Evolutionary conservation across 1,140 invertebrate genomes (phyloP).

Genomic region (Atta texana): DNA sequence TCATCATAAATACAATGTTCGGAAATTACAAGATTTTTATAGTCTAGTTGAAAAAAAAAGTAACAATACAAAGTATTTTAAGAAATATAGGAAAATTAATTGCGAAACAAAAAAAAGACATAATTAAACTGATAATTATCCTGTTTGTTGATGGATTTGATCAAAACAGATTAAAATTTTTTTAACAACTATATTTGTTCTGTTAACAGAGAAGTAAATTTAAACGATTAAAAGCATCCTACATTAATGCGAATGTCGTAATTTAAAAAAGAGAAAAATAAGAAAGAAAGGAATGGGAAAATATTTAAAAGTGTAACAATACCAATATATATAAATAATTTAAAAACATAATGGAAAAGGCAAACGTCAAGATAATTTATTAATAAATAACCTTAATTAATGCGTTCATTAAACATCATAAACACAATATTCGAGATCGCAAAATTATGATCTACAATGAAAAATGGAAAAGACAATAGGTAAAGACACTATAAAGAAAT

Average conservation of each 20-base stretch:
- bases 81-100: background rate
- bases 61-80: background rate
- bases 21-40: background rate
- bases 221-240: background rate
- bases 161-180: background rate
- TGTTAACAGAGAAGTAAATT: background rate
- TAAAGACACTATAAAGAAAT: background rate
- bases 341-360: background rate
- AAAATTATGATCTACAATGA: background rate
- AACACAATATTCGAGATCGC: background rate
- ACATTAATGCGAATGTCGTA: background rate
- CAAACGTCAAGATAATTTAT: background rate
- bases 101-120: background rate
- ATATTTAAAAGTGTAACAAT: background rate
- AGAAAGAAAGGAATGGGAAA: background rate
- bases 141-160: background rate
- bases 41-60: background rate
- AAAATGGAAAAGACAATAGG: background rate
- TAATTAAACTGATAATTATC: background rate
- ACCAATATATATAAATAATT: background rate
- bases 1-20: background rate
- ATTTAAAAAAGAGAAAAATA: background rate
- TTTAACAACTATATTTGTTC: background rate
- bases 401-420: background rate
- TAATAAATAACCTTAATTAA: constrained; percentile 7